These are phyloP conservation scores for Silvanus unidentatus DNA, from an alignment of 2,888 invertebrate species.

Conservation along the genomic window DNA sequence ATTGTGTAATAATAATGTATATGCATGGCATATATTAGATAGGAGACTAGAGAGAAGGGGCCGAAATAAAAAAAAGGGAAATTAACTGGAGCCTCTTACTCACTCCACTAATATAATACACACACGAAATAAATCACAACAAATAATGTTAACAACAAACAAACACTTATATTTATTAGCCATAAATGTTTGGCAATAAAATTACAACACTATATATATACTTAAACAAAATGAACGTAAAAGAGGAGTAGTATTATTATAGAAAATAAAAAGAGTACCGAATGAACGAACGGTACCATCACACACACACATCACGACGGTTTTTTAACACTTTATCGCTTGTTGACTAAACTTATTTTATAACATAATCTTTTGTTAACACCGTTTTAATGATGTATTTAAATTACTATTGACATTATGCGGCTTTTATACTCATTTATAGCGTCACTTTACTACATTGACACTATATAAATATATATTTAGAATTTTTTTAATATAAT, in stretches of 20 bases:
- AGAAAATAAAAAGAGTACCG: background rate
- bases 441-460: too few relatives aligned
- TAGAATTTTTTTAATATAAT: too few relatives aligned
- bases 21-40: too few relatives aligned
- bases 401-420: conserved; percentile 9
- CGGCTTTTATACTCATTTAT: too few relatives aligned
- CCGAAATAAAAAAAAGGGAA: background rate
- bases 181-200: conserved; percentile 36
- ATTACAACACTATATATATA: conserved; percentile 8
- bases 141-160: conserved; percentile 35
- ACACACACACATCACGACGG: background rate
- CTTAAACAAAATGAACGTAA: background rate
- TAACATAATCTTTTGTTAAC: conserved; percentile 28
- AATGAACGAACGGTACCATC: too few relatives aligned
- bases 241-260: too few relatives aligned
- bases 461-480: too few relatives aligned
- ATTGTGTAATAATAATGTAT: too few relatives aligned
- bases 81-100: background rate
- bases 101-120: conserved; percentile 9
- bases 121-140: conserved; percentile 29
- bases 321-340: conserved; percentile 13
- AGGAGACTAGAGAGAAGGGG: too few relatives aligned
- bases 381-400: conserved; percentile 26
- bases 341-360: conserved; percentile 24
- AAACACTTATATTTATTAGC: conserved; percentile 34